phyloP scores from a whole-genome alignment of 2,113 vertebrate genomes.

The Nipponia nippon region DNA sequence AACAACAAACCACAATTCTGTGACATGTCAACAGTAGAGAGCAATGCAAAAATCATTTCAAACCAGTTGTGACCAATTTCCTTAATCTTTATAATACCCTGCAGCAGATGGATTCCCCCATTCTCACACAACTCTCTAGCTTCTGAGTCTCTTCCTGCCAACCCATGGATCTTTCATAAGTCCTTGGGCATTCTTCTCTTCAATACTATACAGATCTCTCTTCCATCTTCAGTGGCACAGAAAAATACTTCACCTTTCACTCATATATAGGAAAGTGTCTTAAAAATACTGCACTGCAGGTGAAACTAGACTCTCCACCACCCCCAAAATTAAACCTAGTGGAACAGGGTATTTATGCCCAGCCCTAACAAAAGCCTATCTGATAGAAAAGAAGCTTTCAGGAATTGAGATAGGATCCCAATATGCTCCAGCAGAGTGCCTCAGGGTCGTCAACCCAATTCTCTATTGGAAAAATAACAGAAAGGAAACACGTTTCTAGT shows the following conservation, averaged over 20 bases:
- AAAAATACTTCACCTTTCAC: background rate
- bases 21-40: background rate
- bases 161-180: background rate
- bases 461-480: background rate
- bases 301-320: background rate
- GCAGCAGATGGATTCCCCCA: background rate
- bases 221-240: background rate
- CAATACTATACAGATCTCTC: background rate
- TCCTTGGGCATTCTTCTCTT: background rate
- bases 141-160: background rate
- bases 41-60: background rate
- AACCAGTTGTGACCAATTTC: background rate
- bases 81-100: background rate
- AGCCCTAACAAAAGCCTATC: background rate
- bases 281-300: background rate
- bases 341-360: background rate
- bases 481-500: background rate
- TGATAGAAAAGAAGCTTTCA: background rate
- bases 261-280: background rate
- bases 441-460: background rate
- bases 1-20: background rate
- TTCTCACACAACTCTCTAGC: background rate
- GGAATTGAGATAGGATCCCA: background rate
- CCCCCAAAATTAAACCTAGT: background rate
- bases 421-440: fast-evolving